A percentile compares a stretch with the other conserved stretches of the same genome.
These are phyloP conservation scores for Actinopyga echinites DNA, from an alignment of 53 echinoderm and acorn worm species.

Conservation along the genomic window DNA sequence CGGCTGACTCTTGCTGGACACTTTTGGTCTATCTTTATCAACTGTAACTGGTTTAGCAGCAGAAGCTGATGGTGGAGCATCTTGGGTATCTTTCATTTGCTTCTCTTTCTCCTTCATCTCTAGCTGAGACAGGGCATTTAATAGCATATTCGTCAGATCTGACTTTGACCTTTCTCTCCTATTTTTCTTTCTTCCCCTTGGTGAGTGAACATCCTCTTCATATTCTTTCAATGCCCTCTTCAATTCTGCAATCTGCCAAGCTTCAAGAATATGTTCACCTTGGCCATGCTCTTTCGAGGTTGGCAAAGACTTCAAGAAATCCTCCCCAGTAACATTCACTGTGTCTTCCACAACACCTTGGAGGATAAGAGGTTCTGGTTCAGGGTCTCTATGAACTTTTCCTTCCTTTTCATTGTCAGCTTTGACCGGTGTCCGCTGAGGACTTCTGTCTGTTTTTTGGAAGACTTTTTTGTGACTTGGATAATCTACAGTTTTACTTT, in stretches of 20 bases:
- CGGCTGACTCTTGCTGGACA: slow-evolving; percentile 19
- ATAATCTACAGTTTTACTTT: slow-evolving; percentile 13
- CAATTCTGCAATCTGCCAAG: slow-evolving; percentile 26
- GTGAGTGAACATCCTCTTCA: slow-evolving; percentile 39
- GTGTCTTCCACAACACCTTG: background rate
- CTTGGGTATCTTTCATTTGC: background rate
- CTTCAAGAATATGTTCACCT: slow-evolving; percentile 5
- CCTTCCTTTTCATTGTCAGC: background rate
- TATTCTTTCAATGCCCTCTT: slow-evolving; percentile 29
- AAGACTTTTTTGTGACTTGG: slow-evolving; percentile 37
- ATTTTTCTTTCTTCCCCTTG: slow-evolving; percentile 30
- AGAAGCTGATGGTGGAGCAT: background rate
- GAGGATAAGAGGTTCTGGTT: slow-evolving; percentile 18
- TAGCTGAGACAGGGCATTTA: slow-evolving; percentile 7
- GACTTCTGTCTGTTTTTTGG: slow-evolving; percentile 29
- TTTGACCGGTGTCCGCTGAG: background rate
- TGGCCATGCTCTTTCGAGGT: background rate
- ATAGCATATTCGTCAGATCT: slow-evolving; percentile 52
- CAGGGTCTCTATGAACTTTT: slow-evolving; percentile 2
- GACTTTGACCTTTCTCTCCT: slow-evolving; percentile 77
- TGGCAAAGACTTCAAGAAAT: background rate
- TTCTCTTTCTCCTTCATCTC: background rate
- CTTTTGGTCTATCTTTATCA: slow-evolving; percentile 20
- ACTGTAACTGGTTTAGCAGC: background rate
- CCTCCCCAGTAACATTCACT: background rate